Conservation (phyloP, 2,797 vertebrate genomes). For the Enteromius viviparus region DNA sequence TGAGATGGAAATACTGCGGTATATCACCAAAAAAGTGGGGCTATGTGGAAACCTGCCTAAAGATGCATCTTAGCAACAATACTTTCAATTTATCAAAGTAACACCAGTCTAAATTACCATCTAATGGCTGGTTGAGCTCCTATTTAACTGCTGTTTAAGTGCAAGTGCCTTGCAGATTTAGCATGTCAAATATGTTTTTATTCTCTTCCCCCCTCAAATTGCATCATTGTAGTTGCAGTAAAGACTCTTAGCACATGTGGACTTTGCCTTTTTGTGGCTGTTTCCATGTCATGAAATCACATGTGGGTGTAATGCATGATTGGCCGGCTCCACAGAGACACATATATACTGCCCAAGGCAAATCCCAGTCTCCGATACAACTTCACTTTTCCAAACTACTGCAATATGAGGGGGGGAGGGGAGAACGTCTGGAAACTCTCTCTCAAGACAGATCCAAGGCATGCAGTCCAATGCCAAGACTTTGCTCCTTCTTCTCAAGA, state of each 20-base stretch:
- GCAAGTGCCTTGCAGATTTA: slow-evolving; percentile 13
- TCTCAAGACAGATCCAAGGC: slow-evolving; percentile 53
- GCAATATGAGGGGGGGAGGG: slow-evolving; percentile 24
- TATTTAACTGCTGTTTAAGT: slow-evolving; percentile 10
- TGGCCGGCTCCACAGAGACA: slow-evolving; percentile 22
- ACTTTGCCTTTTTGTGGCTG: slow-evolving; percentile 21
- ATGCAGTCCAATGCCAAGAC: slow-evolving; percentile 52
- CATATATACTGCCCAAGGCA: slow-evolving; percentile 23
- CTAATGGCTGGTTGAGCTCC: background rate
- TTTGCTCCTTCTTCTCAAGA: slow-evolving; percentile 54
- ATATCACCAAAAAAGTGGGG: background rate
- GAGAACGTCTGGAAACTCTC: slow-evolving; percentile 48
- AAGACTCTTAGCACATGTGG: slow-evolving; percentile 8
- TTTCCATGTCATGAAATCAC: slow-evolving; percentile 27
- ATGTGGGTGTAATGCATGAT: slow-evolving; percentile 14
- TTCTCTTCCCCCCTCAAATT: background rate
- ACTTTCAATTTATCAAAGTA: background rate
- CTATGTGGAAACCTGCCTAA: background rate
- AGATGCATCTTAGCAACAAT: background rate
- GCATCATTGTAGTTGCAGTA: slow-evolving; percentile 25
- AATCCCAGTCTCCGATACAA: slow-evolving; percentile 28
- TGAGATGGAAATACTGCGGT: background rate
- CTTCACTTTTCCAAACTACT: slow-evolving; percentile 42
- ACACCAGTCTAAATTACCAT: background rate
- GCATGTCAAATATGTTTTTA: slow-evolving; percentile 13